Evolutionary conservation across 2,888 invertebrate species (phyloP).

Genomic region (Oscheius sp.): DNA sequence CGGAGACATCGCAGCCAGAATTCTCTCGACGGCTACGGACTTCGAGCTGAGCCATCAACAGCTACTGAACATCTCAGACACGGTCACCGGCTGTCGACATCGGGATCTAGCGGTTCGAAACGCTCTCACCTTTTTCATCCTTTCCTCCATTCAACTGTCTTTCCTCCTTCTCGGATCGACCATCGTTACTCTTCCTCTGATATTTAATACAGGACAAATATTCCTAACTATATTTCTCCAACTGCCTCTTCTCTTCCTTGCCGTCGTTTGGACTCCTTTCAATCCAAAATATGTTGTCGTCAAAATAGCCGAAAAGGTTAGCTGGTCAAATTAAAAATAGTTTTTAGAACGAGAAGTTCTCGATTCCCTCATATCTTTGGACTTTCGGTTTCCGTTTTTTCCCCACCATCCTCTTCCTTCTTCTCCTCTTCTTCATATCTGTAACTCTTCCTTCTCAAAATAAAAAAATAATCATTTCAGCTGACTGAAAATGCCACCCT

Average conservation of each 20-base stretch:
- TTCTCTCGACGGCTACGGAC: constrained; percentile 44
- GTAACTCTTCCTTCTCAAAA: not conserved
- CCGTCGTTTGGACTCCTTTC: constrained; percentile 40
- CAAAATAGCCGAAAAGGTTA: constrained; percentile 44
- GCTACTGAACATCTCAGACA: constrained; percentile 36
- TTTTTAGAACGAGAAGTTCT: not conserved
- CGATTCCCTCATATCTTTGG: not conserved
- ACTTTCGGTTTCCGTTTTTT: constrained; percentile 44
- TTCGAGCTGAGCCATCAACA: constrained; percentile 40
- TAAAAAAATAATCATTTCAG: constrained; percentile 18
- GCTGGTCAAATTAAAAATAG: not conserved
- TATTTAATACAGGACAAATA: constrained; percentile 34
- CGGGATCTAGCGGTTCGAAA: constrained; percentile 32
- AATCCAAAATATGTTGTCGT: constrained; percentile 38
- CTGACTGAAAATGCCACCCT: constrained; percentile 39
- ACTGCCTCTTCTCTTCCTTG: constrained; percentile 40
- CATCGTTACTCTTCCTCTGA: constrained; percentile 39
- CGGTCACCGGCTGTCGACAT: constrained; percentile 45
- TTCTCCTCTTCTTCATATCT: constrained; percentile 29
- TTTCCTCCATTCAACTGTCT: constrained; percentile 30
- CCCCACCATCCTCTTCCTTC: constrained; percentile 36
- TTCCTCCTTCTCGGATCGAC: constrained; percentile 36
- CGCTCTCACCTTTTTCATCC: constrained; percentile 34
- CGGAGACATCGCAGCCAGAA: constrained; percentile 36
- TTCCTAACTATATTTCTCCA: constrained; percentile 38